Percentiles rank a stretch among this genome's conserved stretches.
These are phyloP conservation scores for Polyodon spathula DNA, from an alignment of 2,113 vertebrate species.

Conservation along the genomic window DNA sequence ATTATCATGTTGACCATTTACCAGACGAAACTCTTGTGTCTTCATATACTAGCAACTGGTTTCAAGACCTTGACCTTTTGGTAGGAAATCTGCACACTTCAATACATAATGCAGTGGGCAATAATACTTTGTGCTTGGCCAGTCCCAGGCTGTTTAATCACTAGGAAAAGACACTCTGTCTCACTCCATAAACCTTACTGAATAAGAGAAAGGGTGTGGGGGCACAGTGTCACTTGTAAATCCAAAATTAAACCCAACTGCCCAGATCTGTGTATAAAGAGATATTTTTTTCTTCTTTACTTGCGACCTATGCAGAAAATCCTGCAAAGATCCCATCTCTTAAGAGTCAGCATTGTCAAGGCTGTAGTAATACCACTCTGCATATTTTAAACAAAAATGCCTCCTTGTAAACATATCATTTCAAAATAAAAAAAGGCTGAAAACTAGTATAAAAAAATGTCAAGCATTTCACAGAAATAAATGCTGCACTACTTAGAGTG, in stretches of 20 bases:
- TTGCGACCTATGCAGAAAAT: no score
- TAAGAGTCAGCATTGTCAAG: slow-evolving; percentile 45
- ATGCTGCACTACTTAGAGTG: no score
- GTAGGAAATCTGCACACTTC: slow-evolving; percentile 54
- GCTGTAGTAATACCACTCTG: slow-evolving; percentile 32
- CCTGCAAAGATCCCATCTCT: slow-evolving; percentile 24
- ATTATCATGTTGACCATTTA: slow-evolving; percentile 3
- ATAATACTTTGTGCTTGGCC: slow-evolving; percentile 68
- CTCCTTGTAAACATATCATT: no score
- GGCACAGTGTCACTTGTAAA: slow-evolving; percentile 80
- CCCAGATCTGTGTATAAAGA: slow-evolving; percentile 58
- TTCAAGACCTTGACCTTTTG: slow-evolving; percentile 58
- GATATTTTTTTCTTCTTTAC: slow-evolving; percentile 30
- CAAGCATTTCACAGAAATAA: no score
- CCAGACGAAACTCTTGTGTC: slow-evolving; percentile 30
- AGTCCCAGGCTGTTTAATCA: slow-evolving; percentile 62
- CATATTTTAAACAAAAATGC: not conserved
- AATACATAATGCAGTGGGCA: slow-evolving; percentile 69
- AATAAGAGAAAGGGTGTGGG: slow-evolving; percentile 75
- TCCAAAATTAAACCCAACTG: slow-evolving; percentile 80
- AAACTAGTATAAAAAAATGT: no score
- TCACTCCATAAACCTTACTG: slow-evolving; percentile 83
- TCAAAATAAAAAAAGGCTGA: no score
- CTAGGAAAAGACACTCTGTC: slow-evolving; percentile 65
- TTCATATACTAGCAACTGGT: slow-evolving; percentile 51